Percentiles rank a stretch among this genome's conserved stretches.
Evolutionary conservation across 2,113 vertebrate genomes (phyloP).

Genomic region (Calypte anna): DNA sequence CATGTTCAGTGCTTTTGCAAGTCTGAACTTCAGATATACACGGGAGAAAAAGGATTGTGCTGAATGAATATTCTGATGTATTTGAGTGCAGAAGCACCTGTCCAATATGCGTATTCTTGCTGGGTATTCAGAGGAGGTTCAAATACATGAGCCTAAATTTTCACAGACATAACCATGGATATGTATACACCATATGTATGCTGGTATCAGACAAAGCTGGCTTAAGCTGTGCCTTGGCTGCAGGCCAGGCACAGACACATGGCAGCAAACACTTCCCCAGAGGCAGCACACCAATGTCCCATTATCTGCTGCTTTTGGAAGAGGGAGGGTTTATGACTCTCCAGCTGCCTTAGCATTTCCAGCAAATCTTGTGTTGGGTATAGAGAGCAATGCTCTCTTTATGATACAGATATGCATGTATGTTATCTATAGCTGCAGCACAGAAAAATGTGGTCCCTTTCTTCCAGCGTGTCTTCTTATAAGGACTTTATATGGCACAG

Average conservation of each 20-base stretch:
- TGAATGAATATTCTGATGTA: not conserved
- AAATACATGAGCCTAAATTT: not conserved
- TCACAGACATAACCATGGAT: not conserved
- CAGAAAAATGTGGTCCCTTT: not conserved
- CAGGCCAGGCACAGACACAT: not conserved
- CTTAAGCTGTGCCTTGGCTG: not conserved
- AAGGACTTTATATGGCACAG: not conserved
- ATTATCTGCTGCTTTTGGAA: not conserved
- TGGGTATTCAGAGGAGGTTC: not conserved
- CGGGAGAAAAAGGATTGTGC: not conserved
- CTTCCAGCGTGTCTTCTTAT: not conserved
- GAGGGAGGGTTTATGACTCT: not conserved
- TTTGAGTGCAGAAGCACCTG: not conserved
- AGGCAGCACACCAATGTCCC: not conserved
- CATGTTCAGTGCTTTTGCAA: not conserved
- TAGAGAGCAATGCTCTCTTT: not conserved
- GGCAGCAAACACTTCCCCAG: not conserved
- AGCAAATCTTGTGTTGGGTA: not conserved
- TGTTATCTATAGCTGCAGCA: not conserved
- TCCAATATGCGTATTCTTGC: not conserved
- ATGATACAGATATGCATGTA: fast-evolving
- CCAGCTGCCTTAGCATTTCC: not conserved
- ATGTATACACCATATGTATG: not conserved
- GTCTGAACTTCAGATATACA: not conserved
- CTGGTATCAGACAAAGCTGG: not conserved